Conservation (phyloP, 2,113 vertebrate genomes). For the Pipa parva region DNA sequence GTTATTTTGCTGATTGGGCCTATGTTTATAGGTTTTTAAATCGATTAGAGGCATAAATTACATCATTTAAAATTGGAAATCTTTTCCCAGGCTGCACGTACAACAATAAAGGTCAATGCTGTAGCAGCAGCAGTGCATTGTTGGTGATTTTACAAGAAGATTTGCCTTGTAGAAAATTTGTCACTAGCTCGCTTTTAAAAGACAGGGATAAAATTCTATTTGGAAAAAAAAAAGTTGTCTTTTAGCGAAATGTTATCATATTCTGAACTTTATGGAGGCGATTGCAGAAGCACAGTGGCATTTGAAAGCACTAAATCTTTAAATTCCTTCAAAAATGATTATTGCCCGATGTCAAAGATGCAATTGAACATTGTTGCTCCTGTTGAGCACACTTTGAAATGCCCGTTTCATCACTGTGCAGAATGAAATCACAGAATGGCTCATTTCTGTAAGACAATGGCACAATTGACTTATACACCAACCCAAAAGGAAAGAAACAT, state of each 20-base stretch:
- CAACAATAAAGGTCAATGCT: too few species aligned
- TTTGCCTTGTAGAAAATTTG: too few species aligned
- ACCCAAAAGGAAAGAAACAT: constrained; percentile 16
- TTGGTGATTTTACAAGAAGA: too few species aligned
- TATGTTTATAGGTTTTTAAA: too few species aligned
- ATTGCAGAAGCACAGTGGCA: background rate
- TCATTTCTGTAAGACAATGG: constrained; percentile 35
- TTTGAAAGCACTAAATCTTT: constrained; percentile 11
- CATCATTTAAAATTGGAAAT: too few species aligned
- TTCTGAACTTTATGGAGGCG: background rate
- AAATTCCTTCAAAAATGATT: background rate
- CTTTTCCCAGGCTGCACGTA: too few species aligned
- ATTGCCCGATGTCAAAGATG: background rate
- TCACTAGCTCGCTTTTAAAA: too few species aligned
- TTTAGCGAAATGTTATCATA: background rate
- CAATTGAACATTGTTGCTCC: background rate
- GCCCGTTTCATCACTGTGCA: constrained; percentile 5
- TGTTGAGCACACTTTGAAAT: constrained; percentile 25
- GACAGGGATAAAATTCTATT: too few species aligned
- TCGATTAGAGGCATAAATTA: too few species aligned
- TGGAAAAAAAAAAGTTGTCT: too few species aligned
- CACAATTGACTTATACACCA: constrained; percentile 34
- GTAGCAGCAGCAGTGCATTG: too few species aligned
- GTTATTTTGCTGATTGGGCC: too few species aligned
- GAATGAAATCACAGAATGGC: constrained; percentile 5